Conservation (phyloP, 2,113 vertebrate genomes). For the Hymenochirus boettgeri region DNA sequence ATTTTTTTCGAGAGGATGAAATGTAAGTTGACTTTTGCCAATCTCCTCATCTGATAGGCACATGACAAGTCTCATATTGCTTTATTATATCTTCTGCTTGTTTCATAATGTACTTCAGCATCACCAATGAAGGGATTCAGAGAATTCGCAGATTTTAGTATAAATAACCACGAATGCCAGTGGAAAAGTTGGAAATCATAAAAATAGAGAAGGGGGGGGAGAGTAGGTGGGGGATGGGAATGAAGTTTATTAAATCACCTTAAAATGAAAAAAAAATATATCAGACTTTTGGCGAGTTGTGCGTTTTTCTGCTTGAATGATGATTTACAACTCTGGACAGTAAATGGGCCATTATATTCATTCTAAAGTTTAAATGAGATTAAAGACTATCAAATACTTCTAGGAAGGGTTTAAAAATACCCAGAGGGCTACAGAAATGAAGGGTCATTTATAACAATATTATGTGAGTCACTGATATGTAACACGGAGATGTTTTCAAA, state of each 20-base stretch:
- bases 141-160: not conserved
- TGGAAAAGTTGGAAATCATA: no score
- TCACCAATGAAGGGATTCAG: not conserved
- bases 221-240: no score
- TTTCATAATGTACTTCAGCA: slow-evolving; percentile 54
- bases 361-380: slow-evolving; percentile 37
- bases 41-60: slow-evolving; percentile 73
- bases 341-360: slow-evolving; percentile 37
- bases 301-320: slow-evolving; percentile 18
- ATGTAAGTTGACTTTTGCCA: slow-evolving; percentile 70
- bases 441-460: slow-evolving; percentile 22
- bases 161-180: no score
- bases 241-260: slow-evolving; percentile 72
- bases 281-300: slow-evolving; percentile 18
- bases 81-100: slow-evolving; percentile 73
- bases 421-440: slow-evolving; percentile 30
- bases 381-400: slow-evolving; percentile 38
- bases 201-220: no score
- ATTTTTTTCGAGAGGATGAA: slow-evolving; percentile 62
- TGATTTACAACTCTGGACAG: slow-evolving; percentile 35
- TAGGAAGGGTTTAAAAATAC: slow-evolving; percentile 35
- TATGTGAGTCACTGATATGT: rapidly evolving
- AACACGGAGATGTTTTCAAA: not conserved
- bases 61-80: slow-evolving; percentile 73
- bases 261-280: slow-evolving; percentile 57